Evolutionary conservation across 1,140 invertebrate species (phyloP).

Genomic region (Aradophagus sp.): DNA sequence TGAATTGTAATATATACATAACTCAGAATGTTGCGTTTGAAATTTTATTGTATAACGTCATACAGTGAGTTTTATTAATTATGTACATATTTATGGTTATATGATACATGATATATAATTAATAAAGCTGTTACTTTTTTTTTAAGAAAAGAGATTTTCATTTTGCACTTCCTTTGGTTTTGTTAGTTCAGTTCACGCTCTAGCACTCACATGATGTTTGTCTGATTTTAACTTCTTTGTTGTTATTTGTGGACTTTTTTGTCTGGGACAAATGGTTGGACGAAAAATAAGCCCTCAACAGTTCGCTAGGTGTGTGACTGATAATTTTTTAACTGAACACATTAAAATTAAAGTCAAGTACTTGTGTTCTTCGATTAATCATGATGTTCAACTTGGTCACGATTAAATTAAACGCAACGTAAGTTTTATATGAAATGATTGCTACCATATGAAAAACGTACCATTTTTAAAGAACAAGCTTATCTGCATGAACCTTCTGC

Average conservation of each 20-base stretch:
- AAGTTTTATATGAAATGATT: conserved; percentile 42
- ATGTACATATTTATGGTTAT: conserved; percentile 41
- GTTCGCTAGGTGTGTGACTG: no score
- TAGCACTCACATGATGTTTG: no score
- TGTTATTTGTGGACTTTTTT: not conserved
- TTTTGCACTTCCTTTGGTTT: conserved; percentile 24
- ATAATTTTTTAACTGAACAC: not conserved
- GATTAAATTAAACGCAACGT: conserved; percentile 36
- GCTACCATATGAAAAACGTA: conserved; percentile 21
- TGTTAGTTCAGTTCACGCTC: no score
- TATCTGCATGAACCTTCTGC: conserved; percentile 14
- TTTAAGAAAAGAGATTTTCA: conserved; percentile 9
- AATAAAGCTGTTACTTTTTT: conserved; percentile 33
- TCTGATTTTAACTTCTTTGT: not conserved
- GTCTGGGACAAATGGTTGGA: not conserved
- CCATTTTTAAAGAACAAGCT: conserved; percentile 21
- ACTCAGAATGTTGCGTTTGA: conserved; percentile 23
- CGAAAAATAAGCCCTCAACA: no score
- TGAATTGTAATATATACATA: conserved; percentile 48
- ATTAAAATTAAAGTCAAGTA: conserved; percentile 9
- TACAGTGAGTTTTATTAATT: conserved; percentile 51
- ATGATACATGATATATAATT: conserved; percentile 34
- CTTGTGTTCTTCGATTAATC: conserved; percentile 25
- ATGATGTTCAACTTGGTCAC: conserved; percentile 34
- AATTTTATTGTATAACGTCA: conserved; percentile 37